Evolutionary conservation across 2,888 invertebrate species (phyloP), one percentile per base, ranked within the genome.

Genomic region (Linnaemya vulpina): DNA sequence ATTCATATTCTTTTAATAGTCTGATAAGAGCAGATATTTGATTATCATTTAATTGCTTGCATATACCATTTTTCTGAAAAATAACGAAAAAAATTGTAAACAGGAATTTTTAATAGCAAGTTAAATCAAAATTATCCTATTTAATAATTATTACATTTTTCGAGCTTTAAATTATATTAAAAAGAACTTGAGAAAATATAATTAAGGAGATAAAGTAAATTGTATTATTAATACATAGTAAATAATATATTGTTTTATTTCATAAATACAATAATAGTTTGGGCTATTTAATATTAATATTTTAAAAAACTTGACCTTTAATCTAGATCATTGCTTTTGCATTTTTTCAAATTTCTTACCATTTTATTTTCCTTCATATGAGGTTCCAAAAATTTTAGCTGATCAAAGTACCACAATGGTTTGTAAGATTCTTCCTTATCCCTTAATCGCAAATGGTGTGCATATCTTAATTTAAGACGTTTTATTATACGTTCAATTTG

Each of bases 331-430:
- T 10, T n/a, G n/a, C n/a, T n/a, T n/a, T n/a, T n/a, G n/a, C n/a
- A n/a, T 30, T 8, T 62, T 20, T 70, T 51, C 17, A 58, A 25
- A 17, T 65, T 20, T 30, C 67, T 60, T 78, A 78, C 78, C 70
- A 35, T 4, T 71, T 65, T 82, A 20, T 51, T 58, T 17, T 46
- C 51, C 2, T 58, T 75, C 20, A 82, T 65, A 53, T 85, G 74
- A 8, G 85, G 81, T n/a, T 84, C 83, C 46, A 90, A 84, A 79
- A 90, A 90, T 65, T 87, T 88, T 53, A 90, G 73, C 35, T 89
- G 87, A 70, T 90, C 89, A 73, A 88, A 90, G 76, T 88, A 90
- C 90, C 91, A 90, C 4, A 90, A 86, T 55, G 84, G 20, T 17
- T 75, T 77, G 53, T 20, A 71, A 0, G 58, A 30, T 38, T 78